These are phyloP conservation scores for Rhyacophila evoluta DNA, from an alignment of 2,888 invertebrate species.

Conservation along the genomic window DNA sequence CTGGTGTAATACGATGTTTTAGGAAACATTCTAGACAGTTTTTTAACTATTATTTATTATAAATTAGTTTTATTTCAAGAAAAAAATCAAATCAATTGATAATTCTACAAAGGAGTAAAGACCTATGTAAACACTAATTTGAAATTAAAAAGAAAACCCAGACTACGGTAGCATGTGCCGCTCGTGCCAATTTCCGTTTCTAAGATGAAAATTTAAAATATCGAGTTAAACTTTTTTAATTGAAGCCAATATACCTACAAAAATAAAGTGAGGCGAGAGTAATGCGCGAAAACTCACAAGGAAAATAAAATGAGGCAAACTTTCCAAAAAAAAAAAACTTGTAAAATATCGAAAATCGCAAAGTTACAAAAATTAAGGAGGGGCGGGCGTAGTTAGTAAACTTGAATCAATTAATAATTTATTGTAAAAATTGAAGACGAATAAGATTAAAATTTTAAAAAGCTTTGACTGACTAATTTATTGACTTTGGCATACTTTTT, in stretches of 20 bases:
- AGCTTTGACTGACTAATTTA: slow-evolving; percentile 1
- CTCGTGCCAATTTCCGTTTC: not conserved
- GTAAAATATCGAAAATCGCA: not conserved
- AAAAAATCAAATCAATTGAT: too few relatives aligned
- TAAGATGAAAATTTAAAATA: slow-evolving; percentile 21
- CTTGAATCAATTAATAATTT: slow-evolving; percentile 6
- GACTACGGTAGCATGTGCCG: not conserved
- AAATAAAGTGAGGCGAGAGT: slow-evolving; percentile 8
- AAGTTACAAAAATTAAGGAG: not conserved
- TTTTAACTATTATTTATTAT: too few relatives aligned
- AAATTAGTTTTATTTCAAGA: too few relatives aligned
- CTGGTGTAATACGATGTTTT: too few relatives aligned
- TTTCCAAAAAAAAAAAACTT: slow-evolving; percentile 27
- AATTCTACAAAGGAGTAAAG: too few relatives aligned
- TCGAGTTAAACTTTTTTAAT: slow-evolving; percentile 36
- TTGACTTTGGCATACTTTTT: not conserved
- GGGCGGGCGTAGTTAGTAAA: not conserved
- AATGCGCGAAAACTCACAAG: slow-evolving; percentile 17
- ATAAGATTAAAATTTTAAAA: not conserved
- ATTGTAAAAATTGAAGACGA: not conserved
- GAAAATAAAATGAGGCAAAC: slow-evolving; percentile 23
- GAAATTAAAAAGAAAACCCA: not conserved
- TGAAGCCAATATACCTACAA: slow-evolving; percentile 16
- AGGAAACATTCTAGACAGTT: too few relatives aligned
- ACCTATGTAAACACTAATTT: not conserved